Evolutionary conservation across 2,888 invertebrate genomes (phyloP).

Genomic region (Temnothorax unifasciatus): DNA sequence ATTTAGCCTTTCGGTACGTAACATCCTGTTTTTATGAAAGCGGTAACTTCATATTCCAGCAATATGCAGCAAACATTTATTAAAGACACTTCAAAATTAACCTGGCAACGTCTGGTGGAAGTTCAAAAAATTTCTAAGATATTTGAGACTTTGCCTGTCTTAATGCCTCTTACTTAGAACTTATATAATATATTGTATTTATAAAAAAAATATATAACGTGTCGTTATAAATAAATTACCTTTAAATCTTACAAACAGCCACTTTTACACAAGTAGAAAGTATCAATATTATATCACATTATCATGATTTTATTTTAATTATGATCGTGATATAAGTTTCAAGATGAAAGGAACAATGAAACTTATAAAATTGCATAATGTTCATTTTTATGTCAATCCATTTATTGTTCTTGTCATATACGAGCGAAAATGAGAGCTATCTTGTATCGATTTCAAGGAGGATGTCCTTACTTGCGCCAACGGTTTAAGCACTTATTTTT

Average conservation of each 20-base stretch:
- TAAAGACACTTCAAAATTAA: slow-evolving; percentile 65
- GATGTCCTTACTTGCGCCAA: slow-evolving; percentile 47
- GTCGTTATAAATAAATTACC: slow-evolving; percentile 43
- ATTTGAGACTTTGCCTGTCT: slow-evolving; percentile 60
- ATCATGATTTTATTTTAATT: slow-evolving; percentile 3
- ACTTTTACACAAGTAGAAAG: slow-evolving; percentile 16
- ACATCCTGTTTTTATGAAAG: slow-evolving; percentile 29
- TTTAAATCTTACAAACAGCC: slow-evolving; percentile 10
- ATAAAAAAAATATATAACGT: slow-evolving; percentile 52
- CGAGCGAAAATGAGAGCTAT: slow-evolving; percentile 5
- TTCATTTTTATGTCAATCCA: slow-evolving; percentile 13
- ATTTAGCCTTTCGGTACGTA: slow-evolving; percentile 12
- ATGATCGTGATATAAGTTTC: neutral
- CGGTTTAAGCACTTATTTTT: slow-evolving; percentile 40
- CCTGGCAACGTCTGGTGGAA: slow-evolving; percentile 61
- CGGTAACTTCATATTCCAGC: slow-evolving; percentile 46
- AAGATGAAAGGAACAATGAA: neutral
- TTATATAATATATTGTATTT: slow-evolving; percentile 61
- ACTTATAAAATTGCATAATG: neutral
- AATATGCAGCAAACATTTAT: slow-evolving; percentile 59
- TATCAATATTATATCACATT: neutral
- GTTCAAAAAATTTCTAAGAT: slow-evolving; percentile 63
- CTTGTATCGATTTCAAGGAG: slow-evolving; percentile 31
- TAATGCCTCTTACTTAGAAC: slow-evolving; percentile 57
- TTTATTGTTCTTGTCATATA: neutral